phyloP scores from a whole-genome alignment of 2,888 invertebrate species.

The Sussaba pulchella region DNA sequence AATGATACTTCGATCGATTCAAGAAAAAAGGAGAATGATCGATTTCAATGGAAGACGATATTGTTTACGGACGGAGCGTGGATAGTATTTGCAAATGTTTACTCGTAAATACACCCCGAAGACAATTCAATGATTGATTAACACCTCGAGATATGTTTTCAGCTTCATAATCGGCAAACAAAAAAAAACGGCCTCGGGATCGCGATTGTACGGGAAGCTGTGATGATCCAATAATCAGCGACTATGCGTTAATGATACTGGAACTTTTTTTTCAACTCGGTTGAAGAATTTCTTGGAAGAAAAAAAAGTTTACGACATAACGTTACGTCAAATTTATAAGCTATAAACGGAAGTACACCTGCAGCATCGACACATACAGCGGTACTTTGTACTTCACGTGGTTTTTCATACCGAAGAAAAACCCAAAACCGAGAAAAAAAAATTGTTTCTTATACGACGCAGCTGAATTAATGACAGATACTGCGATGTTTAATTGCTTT shows the following conservation, averaged over 20 bases:
- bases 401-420: not conserved
- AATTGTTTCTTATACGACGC: not conserved
- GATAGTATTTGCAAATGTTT: not conserved
- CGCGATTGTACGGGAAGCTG: not conserved
- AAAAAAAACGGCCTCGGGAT: constrained; percentile 20
- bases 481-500: not conserved
- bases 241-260: not conserved
- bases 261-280: not conserved
- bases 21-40: constrained; percentile 22
- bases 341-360: not conserved
- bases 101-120: not conserved
- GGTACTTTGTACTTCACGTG: not conserved
- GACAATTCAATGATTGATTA: constrained; percentile 36
- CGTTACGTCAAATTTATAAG: not conserved
- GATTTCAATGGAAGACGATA: not conserved
- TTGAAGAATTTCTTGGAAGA: not conserved
- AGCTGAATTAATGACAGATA: not conserved
- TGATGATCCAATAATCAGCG: not conserved
- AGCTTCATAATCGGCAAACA: not conserved
- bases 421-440: not conserved
- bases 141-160: not conserved
- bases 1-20: constrained; percentile 37
- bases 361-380: not conserved
- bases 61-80: not conserved
- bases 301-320: not conserved